Evolutionary conservation across 92 coral and sea anemone genomes (phyloP).

Genomic region (Palythoa caribaeorum): DNA sequence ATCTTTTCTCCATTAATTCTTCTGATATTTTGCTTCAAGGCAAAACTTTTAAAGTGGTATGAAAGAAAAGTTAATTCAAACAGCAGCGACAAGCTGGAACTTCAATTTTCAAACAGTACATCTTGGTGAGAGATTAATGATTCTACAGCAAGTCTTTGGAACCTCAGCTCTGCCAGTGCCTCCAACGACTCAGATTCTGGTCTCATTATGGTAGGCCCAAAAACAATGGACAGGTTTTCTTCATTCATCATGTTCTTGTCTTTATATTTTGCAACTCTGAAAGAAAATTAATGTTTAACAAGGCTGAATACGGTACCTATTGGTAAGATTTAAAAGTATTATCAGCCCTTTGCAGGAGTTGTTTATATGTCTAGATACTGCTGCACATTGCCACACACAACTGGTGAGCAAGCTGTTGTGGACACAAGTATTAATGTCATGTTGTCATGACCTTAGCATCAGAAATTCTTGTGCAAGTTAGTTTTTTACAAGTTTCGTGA

Average conservation of each 20-base stretch:
- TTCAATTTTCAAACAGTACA: constrained; percentile 81
- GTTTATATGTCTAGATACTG: too few species aligned
- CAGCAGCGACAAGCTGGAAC: not conserved
- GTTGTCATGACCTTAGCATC: too few species aligned
- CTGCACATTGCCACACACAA: too few species aligned
- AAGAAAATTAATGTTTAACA: not conserved
- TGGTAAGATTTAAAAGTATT: too few species aligned
- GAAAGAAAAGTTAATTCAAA: not conserved
- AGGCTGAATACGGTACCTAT: too few species aligned
- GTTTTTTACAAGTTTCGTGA: too few species aligned
- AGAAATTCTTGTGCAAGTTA: too few species aligned
- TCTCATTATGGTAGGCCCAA: constrained; percentile 96
- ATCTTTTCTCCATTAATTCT: not conserved
- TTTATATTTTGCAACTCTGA: constrained; percentile 79
- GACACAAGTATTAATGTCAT: too few species aligned
- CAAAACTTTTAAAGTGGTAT: not conserved
- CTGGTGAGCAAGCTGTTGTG: too few species aligned
- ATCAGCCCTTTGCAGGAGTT: too few species aligned
- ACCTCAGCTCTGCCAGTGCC: constrained; percentile 79
- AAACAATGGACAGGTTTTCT: constrained; percentile 94
- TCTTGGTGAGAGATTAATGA: constrained; percentile 81
- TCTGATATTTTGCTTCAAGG: constrained; percentile 10
- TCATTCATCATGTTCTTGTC: constrained; percentile 94
- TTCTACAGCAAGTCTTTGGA: constrained; percentile 89
- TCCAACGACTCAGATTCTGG: constrained; percentile 89